These are phyloP conservation scores for Forbesichthys agassizii DNA, from an alignment of 2,113 vertebrate species.

Conservation along the genomic window DNA sequence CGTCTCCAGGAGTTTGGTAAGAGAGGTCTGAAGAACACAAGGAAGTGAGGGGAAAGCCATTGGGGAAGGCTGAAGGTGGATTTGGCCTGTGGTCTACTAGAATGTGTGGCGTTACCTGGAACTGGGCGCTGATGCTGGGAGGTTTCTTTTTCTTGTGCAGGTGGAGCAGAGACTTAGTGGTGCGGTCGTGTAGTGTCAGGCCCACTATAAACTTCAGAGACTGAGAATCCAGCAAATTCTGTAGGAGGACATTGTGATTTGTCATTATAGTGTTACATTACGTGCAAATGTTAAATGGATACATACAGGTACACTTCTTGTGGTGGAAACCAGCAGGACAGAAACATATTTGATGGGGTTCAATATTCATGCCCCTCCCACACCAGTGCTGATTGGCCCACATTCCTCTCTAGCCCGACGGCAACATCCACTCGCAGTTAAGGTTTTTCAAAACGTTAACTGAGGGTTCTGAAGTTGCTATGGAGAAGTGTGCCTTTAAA, in stretches of 20 bases:
- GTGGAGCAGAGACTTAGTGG: slow-evolving; percentile 93
- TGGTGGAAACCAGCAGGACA: too few species aligned
- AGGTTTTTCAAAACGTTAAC: too few species aligned
- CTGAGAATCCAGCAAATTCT: slow-evolving; percentile 92
- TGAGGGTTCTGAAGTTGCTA: too few species aligned
- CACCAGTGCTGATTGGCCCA: too few species aligned
- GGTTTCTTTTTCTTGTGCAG: slow-evolving; percentile 98
- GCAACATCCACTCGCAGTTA: too few species aligned
- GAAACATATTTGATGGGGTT: too few species aligned
- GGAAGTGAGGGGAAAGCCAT: neutral
- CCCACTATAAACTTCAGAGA: slow-evolving; percentile 93
- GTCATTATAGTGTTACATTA: neutral
- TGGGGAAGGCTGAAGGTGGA: neutral
- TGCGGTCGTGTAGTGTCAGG: slow-evolving; percentile 91
- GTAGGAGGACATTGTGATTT: slow-evolving; percentile 8
- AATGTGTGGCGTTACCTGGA: slow-evolving; percentile 81
- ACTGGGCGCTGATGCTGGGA: slow-evolving; percentile 97
- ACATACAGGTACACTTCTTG: too few species aligned
- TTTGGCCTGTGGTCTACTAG: too few species aligned
- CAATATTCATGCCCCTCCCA: too few species aligned
- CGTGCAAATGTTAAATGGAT: too few species aligned
- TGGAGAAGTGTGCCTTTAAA: too few species aligned
- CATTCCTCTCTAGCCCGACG: too few species aligned
- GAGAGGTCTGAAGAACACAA: slow-evolving; percentile 80
- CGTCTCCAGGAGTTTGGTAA: slow-evolving; percentile 91